Conservation (phyloP, 2,113 vertebrate species). For the Stigmatopora argus region DNA sequence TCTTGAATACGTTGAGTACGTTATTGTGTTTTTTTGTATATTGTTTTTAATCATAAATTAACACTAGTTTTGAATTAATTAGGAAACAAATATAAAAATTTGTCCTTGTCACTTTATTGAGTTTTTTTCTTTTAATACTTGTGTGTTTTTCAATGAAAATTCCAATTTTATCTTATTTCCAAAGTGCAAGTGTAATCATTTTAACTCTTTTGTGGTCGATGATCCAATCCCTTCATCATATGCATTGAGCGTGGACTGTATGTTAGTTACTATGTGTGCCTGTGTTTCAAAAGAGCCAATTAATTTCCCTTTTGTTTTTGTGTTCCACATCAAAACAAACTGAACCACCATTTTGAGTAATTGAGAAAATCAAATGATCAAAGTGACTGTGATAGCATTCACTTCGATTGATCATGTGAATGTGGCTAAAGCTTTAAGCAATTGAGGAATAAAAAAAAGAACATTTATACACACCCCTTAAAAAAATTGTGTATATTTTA, state of each 20-base stretch:
- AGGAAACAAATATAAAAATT: slow-evolving; percentile 47
- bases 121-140: slow-evolving; percentile 45
- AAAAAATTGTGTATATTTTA: slow-evolving; percentile 70
- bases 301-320: slow-evolving; percentile 42
- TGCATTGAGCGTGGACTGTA: slow-evolving; percentile 68
- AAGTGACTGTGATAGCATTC: slow-evolving; percentile 68
- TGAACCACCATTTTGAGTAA: slow-evolving; percentile 69
- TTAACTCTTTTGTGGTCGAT: slow-evolving; percentile 60
- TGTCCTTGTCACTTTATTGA: slow-evolving; percentile 76
- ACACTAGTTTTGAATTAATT: slow-evolving; percentile 87
- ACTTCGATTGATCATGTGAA: slow-evolving; percentile 83
- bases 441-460: slow-evolving; percentile 70
- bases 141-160: slow-evolving; percentile 58
- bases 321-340: slow-evolving; percentile 72
- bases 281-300: slow-evolving; percentile 68
- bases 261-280: slow-evolving; percentile 36
- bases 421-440: slow-evolving; percentile 94
- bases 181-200: slow-evolving; percentile 63
- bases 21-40: slow-evolving; percentile 79
- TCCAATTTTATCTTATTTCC: slow-evolving; percentile 63
- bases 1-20: slow-evolving; percentile 75
- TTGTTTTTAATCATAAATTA: slow-evolving; percentile 82
- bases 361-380: slow-evolving; percentile 56
- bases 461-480: slow-evolving; percentile 61
- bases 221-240: slow-evolving; percentile 57